A percentile compares a stretch with the other conserved stretches of the same genome.
These are phyloP conservation scores for Ptycholaimellus sp. DNA, from an alignment of 2,888 invertebrate genomes.

Conservation along the genomic window DNA sequence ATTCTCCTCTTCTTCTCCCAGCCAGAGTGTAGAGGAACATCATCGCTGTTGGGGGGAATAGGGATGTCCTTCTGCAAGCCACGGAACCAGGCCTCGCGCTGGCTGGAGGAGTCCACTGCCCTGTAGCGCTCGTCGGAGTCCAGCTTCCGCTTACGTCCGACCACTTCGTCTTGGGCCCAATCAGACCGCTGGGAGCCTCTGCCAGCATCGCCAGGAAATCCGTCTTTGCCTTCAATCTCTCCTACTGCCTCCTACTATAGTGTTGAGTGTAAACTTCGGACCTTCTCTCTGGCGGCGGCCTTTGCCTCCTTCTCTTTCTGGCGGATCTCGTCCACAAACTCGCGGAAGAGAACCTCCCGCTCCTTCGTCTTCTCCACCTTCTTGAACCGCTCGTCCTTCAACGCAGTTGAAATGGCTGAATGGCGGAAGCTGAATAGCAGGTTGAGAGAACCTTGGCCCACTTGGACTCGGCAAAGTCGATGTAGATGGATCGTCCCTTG, in stretches of 20 bases:
- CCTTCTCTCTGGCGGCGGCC: conserved; percentile 72
- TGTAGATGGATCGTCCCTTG: not conserved
- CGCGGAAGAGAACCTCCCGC: conserved; percentile 69
- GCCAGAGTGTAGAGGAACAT: no score
- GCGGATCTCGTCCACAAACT: conserved; percentile 70
- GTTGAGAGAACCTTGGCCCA: not conserved
- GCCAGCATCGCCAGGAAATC: conserved; percentile 72
- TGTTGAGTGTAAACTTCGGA: conserved; percentile 33
- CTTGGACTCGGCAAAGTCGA: not conserved
- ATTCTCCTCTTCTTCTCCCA: no score
- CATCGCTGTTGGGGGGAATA: no score
- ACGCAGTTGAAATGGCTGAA: conserved; percentile 46
- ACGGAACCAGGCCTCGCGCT: conserved; percentile 77
- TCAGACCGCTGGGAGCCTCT: conserved; percentile 61
- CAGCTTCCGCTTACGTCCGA: conserved; percentile 74
- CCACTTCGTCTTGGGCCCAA: conserved; percentile 74
- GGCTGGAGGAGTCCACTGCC: conserved; percentile 59
- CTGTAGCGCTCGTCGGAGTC: conserved; percentile 70
- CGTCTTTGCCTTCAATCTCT: conserved; percentile 30
- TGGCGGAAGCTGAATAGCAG: not conserved
- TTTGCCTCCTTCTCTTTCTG: conserved; percentile 88
- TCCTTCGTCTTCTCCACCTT: conserved; percentile 88
- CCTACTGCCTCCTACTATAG: not conserved
- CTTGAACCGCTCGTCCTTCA: conserved; percentile 86
- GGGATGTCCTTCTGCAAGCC: no score